A percentile compares a stretch with the other conserved stretches of the same genome.
Evolutionary conservation across 2,888 invertebrate species (phyloP).

Genomic region (Cyclophora punctaria): DNA sequence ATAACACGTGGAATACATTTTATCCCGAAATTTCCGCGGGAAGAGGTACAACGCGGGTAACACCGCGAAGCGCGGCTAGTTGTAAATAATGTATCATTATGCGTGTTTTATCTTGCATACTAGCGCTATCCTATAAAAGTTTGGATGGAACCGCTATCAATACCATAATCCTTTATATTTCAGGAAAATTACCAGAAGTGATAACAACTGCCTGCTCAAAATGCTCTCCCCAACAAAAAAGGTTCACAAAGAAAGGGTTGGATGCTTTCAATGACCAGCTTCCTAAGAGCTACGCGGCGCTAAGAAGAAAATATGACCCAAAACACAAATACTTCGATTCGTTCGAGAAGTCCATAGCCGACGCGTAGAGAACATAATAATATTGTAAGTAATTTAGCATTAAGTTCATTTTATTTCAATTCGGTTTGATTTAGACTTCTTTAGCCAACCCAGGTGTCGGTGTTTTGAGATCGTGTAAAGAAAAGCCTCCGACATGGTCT

Average conservation of each 20-base stretch:
- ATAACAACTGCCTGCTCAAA: constrained; percentile 42
- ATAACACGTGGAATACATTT: too few relatives aligned
- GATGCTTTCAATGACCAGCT: constrained; percentile 77
- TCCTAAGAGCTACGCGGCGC: constrained; percentile 74
- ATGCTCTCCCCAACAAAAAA: constrained; percentile 59
- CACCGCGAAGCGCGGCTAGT: too few relatives aligned
- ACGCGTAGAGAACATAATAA: constrained; percentile 16
- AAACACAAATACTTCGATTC: constrained; percentile 63
- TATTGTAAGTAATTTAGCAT: too few relatives aligned
- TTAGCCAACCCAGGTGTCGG: too few relatives aligned
- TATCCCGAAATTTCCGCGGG: too few relatives aligned
- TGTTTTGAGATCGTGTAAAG: too few relatives aligned
- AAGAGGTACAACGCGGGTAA: too few relatives aligned
- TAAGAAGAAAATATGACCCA: constrained; percentile 81
- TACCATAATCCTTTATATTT: constrained; percentile 11
- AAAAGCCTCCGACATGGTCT: too few relatives aligned
- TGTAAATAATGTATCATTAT: too few relatives aligned
- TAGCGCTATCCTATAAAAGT: background rate
- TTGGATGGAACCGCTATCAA: background rate
- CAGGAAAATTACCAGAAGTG: constrained; percentile 45
- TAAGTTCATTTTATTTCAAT: too few relatives aligned
- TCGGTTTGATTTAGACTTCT: too few relatives aligned
- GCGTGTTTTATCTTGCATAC: too few relatives aligned
- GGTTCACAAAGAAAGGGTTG: constrained; percentile 75
- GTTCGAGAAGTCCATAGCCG: constrained; percentile 56